phyloP scores from a whole-genome alignment of 2,797 vertebrate genomes.

The Phrynocephalus forsythii region DNA sequence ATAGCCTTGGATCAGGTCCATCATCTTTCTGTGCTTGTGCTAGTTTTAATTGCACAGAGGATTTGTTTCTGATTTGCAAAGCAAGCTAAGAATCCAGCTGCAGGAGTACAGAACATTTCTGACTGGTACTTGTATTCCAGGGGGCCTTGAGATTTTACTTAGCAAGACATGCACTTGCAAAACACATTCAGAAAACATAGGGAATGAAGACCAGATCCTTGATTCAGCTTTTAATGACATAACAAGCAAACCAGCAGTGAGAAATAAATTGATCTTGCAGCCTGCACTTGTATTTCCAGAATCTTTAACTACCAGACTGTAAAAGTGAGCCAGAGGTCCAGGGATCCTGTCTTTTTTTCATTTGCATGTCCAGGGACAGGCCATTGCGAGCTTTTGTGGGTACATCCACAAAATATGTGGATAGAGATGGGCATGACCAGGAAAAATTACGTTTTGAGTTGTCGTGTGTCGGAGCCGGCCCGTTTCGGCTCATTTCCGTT shows the following conservation, averaged over 20 bases:
- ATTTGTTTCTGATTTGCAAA: slow-evolving; percentile 62
- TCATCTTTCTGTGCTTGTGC: slow-evolving; percentile 11
- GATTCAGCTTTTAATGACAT: slow-evolving; percentile 17
- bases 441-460: too few relatives aligned
- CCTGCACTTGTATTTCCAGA: background rate
- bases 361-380: background rate
- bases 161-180: slow-evolving; percentile 35
- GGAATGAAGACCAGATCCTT: background rate
- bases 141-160: slow-evolving; percentile 45
- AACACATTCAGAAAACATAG: slow-evolving; percentile 6
- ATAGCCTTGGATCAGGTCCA: slow-evolving; percentile 57
- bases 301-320: background rate
- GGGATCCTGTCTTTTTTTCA: background rate
- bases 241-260: slow-evolving; percentile 5
- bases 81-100: slow-evolving; percentile 50
- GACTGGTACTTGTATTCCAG: slow-evolving; percentile 55
- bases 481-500: too few relatives aligned
- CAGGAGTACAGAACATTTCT: slow-evolving; percentile 54
- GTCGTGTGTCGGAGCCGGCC: too few relatives aligned
- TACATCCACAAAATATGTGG: too few relatives aligned
- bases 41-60: slow-evolving; percentile 33
- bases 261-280: slow-evolving; percentile 11
- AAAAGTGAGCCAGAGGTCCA: background rate
- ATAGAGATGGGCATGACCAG: too few relatives aligned
- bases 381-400: too few relatives aligned